These are phyloP conservation scores for Pogonognathellus flavescens DNA, from an alignment of 1,140 invertebrate genomes.

Conservation along the genomic window DNA sequence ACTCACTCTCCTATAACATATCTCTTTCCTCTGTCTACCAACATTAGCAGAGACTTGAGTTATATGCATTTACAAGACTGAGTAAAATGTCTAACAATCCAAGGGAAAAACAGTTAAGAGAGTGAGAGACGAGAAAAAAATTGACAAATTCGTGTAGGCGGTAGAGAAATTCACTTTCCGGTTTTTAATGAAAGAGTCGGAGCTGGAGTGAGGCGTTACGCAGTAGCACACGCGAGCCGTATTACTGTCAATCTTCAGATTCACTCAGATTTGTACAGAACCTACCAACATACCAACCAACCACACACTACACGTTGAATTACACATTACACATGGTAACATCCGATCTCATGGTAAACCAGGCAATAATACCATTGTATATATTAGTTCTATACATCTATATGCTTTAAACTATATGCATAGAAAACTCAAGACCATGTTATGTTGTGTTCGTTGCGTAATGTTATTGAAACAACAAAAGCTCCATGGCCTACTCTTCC, in stretches of 20 bases:
- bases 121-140: slow-evolving; percentile 52
- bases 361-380: too few species aligned
- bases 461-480: slow-evolving; percentile 29
- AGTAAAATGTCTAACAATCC: too few species aligned
- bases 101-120: background rate
- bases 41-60: too few species aligned
- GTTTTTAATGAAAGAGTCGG: slow-evolving; percentile 66
- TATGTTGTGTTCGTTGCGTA: slow-evolving; percentile 19
- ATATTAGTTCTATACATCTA: background rate
- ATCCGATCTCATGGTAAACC: too few species aligned
- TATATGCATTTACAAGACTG: too few species aligned
- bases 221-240: slow-evolving; percentile 66
- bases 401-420: background rate
- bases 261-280: slow-evolving; percentile 52
- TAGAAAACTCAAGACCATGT: background rate
- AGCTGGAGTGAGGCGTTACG: slow-evolving; percentile 65
- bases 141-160: slow-evolving; percentile 66
- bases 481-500: background rate
- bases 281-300: slow-evolving; percentile 9
- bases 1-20: background rate
- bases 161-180: slow-evolving; percentile 64
- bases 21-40: background rate
- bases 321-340: too few species aligned
- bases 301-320: background rate
- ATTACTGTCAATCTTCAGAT: slow-evolving; percentile 66